Evolutionary conservation across 2,797 vertebrate genomes (phyloP).

Genomic region (Syndactyla subalaris): DNA sequence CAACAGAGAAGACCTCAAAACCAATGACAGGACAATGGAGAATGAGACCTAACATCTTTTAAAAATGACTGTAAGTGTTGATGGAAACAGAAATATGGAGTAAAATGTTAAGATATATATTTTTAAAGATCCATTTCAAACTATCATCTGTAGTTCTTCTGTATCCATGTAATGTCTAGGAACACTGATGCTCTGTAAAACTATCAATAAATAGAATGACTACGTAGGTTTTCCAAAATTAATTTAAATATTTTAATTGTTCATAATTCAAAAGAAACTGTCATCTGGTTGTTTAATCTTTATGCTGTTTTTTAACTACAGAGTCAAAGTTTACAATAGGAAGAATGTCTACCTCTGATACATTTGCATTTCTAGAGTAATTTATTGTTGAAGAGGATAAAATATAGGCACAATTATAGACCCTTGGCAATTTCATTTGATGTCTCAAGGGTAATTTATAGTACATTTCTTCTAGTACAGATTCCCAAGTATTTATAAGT

Average conservation of each 20-base stretch:
- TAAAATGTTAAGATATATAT: background rate
- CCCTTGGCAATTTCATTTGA: background rate
- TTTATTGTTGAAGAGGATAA: background rate
- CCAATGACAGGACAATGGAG: background rate
- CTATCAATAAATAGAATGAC: background rate
- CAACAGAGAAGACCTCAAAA: background rate
- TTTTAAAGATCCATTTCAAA: background rate
- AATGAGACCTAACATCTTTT: background rate
- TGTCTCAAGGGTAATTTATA: background rate
- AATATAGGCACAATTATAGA: background rate
- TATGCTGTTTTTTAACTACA: background rate
- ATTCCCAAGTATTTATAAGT: background rate
- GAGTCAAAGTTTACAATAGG: background rate
- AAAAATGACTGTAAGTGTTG: background rate
- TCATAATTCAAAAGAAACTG: background rate
- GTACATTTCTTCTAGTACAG: background rate
- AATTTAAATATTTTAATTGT: background rate
- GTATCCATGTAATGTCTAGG: background rate
- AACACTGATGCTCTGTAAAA: background rate
- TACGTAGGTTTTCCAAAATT: background rate
- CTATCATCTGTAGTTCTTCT: background rate
- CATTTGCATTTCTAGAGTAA: background rate
- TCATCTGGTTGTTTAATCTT: background rate
- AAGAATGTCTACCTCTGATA: background rate
- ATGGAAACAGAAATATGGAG: background rate